These are phyloP conservation scores for Notothenia coriiceps DNA, from an alignment of 2,113 vertebrate genomes.

Conservation along the genomic window DNA sequence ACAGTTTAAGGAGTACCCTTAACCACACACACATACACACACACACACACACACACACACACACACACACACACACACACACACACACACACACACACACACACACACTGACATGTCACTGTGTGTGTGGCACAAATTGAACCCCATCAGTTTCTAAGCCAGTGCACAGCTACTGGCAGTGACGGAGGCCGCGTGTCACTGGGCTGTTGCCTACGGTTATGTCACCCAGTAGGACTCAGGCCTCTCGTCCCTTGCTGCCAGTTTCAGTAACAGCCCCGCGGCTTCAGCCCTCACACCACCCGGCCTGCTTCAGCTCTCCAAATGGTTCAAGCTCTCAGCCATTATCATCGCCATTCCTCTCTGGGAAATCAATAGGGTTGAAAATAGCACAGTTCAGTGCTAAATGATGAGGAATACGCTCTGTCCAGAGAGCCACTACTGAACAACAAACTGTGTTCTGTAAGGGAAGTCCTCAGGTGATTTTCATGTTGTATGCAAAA, in stretches of 20 bases:
- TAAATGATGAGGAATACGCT: slow-evolving; percentile 29
- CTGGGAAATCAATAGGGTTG: slow-evolving; percentile 54
- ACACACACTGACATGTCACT: slow-evolving; percentile 42
- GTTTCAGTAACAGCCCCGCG: slow-evolving; percentile 45
- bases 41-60: slow-evolving; percentile 3
- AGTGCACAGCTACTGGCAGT: slow-evolving; percentile 36
- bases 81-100: slow-evolving; percentile 22
- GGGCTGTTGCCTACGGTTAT: slow-evolving; percentile 48
- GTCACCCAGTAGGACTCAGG: slow-evolving; percentile 42
- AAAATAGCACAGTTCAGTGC: slow-evolving; percentile 49
- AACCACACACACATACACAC: slow-evolving; percentile 4
- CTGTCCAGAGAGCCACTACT: background rate
- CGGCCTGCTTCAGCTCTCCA: slow-evolving; percentile 55
- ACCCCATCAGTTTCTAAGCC: slow-evolving; percentile 32
- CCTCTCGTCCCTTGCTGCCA: slow-evolving; percentile 32
- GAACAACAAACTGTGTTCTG: slow-evolving; percentile 11
- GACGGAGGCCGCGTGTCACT: slow-evolving; percentile 51
- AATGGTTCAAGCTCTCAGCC: slow-evolving; percentile 31
- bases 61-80: slow-evolving; percentile 22
- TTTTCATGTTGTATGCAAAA: background rate
- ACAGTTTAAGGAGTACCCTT: too few relatives aligned
- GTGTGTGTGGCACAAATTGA: slow-evolving; percentile 46
- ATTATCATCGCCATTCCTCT: slow-evolving; percentile 20
- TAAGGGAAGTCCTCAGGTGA: background rate
- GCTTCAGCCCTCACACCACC: slow-evolving; percentile 38